phyloP scores from a whole-genome alignment of 1,140 invertebrate species.

The Rhagoletis zephyria region DNA sequence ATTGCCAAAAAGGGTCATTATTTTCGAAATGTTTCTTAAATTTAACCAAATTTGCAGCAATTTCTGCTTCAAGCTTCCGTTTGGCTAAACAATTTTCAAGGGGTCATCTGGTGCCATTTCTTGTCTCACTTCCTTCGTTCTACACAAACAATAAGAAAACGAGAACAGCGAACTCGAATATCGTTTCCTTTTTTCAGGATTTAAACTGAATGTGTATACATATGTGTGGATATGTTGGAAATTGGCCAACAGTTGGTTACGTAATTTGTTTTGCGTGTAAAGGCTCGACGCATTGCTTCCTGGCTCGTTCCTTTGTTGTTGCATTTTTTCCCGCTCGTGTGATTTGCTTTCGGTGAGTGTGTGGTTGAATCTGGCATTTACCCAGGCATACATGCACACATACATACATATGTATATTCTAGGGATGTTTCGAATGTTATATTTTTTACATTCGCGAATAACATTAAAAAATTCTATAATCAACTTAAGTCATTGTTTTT shows the following conservation, averaged over 20 bases:
- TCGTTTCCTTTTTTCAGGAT: not conserved
- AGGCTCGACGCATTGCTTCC: not conserved
- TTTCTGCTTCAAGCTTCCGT: not conserved
- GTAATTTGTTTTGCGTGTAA: not conserved
- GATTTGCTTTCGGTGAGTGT: too few relatives aligned
- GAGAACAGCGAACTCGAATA: not conserved
- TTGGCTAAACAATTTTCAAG: not conserved
- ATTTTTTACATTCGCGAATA: too few relatives aligned
- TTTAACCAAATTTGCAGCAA: not conserved
- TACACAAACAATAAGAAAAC: not conserved
- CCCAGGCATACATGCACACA: too few relatives aligned
- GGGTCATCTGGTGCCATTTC: constrained; percentile 16
- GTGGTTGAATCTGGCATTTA: too few relatives aligned
- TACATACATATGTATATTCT: too few relatives aligned
- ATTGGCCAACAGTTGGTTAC: constrained; percentile 12
- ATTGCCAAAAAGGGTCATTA: too few relatives aligned
- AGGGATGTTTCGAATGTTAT: too few relatives aligned
- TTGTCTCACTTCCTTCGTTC: not conserved
- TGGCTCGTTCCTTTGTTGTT: not conserved
- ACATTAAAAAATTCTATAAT: too few relatives aligned
- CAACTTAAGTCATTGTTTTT: too few relatives aligned
- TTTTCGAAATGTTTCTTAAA: too few relatives aligned
- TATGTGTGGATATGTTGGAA: not conserved
- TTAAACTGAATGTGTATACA: not conserved
- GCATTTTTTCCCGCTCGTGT: not conserved